These are phyloP conservation scores for Buphagus erythrorhynchus DNA, from an alignment of 2,797 vertebrate genomes.

Conservation along the genomic window DNA sequence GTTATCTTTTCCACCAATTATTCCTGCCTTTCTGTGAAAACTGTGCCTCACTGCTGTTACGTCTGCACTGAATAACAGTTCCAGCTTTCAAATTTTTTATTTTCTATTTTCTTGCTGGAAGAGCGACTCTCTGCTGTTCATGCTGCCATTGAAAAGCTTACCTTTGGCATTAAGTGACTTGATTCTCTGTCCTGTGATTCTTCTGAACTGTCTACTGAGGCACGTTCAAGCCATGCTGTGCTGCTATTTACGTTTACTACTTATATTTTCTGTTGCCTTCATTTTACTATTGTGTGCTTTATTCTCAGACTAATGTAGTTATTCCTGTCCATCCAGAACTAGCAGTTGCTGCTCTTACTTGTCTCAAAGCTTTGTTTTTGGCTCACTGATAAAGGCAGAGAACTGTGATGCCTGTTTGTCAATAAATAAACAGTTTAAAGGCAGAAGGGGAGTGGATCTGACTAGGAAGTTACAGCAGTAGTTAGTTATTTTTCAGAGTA, in stretches of 20 bases:
- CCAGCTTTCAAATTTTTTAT: neutral
- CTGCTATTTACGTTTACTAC: fast-evolving
- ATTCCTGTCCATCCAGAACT: neutral
- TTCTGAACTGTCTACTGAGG: neutral
- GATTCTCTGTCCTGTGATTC: neutral
- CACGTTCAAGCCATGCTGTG: fast-evolving
- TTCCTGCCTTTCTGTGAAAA: neutral
- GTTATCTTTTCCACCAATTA: neutral
- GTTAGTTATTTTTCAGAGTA: neutral
- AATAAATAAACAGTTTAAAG: neutral
- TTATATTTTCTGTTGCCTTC: neutral
- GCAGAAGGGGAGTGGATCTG: neutral
- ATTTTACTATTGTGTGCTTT: neutral
- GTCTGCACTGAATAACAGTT: neutral
- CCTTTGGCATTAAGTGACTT: neutral
- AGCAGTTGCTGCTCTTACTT: neutral
- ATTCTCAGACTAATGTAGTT: neutral
- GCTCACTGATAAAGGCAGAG: neutral
- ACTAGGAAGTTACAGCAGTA: neutral
- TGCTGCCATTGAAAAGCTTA: neutral
- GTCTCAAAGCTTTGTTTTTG: neutral
- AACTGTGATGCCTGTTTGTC: neutral
- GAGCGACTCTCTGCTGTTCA: neutral
- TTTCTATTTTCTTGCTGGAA: neutral
- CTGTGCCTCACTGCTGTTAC: neutral